A percentile compares a stretch with the other conserved stretches of the same genome.
These are phyloP conservation scores for Festucalex cinctus DNA, from an alignment of 2,113 vertebrate species.

Conservation along the genomic window DNA sequence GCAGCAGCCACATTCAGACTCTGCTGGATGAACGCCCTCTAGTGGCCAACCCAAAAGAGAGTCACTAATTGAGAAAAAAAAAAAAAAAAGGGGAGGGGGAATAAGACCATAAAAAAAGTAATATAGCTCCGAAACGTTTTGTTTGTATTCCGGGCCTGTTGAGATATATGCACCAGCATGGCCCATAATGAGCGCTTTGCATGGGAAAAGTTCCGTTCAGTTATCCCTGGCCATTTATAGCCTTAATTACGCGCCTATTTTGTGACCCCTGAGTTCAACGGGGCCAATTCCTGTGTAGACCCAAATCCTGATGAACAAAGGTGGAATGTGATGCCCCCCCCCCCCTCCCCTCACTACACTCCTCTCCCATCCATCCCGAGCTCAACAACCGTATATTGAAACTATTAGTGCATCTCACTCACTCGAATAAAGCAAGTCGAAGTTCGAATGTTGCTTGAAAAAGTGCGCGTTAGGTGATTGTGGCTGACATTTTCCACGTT, in stretches of 20 bases:
- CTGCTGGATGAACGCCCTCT: constrained; percentile 69
- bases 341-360: constrained; percentile 58
- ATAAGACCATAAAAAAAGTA: background rate
- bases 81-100: too few relatives aligned
- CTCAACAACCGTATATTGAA: constrained; percentile 67
- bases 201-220: constrained; percentile 65
- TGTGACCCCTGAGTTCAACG: constrained; percentile 73
- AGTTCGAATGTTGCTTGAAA: constrained; percentile 20
- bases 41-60: constrained; percentile 57
- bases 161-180: background rate
- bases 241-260: constrained; percentile 76
- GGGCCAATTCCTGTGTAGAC: constrained; percentile 70
- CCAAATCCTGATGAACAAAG: constrained; percentile 70
- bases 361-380: constrained; percentile 65
- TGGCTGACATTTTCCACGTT: constrained; percentile 73
- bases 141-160: background rate
- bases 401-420: constrained; percentile 49
- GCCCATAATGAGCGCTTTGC: constrained; percentile 39
- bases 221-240: constrained; percentile 72
- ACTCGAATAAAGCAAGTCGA: constrained; percentile 10
- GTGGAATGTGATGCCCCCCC: constrained; percentile 66
- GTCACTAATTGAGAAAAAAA: background rate
- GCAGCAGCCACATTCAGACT: background rate
- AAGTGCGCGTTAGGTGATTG: constrained; percentile 66
- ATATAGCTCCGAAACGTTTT: background rate